phyloP scores from a whole-genome alignment of 1,140 invertebrate species.

The Nebria ingens region DNA sequence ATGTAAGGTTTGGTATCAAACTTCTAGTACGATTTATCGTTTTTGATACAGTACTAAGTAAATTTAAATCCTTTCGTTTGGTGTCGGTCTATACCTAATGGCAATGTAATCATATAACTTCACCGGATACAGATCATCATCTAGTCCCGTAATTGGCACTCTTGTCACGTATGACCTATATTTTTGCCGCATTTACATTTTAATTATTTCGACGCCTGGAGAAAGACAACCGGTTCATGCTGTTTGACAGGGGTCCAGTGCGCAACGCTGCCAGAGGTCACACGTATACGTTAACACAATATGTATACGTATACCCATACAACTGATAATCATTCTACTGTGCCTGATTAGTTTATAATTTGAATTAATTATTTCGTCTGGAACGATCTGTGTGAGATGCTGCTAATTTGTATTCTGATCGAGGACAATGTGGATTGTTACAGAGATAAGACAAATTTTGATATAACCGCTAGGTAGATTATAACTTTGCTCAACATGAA shows the following conservation, averaged over 20 bases:
- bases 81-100: too few species aligned
- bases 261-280: background rate
- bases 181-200: conserved; percentile 5
- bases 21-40: too few species aligned
- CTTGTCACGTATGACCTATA: background rate
- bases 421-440: too few species aligned
- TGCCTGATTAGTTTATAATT: conserved; percentile 3
- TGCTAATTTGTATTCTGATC: too few species aligned
- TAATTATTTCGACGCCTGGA: background rate
- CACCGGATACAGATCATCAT: background rate
- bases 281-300: background rate
- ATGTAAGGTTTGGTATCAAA: too few species aligned
- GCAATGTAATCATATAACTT: too few species aligned
- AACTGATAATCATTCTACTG: background rate
- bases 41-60: too few species aligned
- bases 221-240: background rate
- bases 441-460: too few species aligned
- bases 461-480: too few species aligned
- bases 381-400: too few species aligned
- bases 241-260: background rate
- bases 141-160: background rate
- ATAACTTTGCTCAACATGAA: too few species aligned
- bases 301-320: background rate
- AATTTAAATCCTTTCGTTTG: too few species aligned
- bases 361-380: conserved; percentile 5